phyloP scores from a whole-genome alignment of 2,113 vertebrate species.

The Grus americana region DNA sequence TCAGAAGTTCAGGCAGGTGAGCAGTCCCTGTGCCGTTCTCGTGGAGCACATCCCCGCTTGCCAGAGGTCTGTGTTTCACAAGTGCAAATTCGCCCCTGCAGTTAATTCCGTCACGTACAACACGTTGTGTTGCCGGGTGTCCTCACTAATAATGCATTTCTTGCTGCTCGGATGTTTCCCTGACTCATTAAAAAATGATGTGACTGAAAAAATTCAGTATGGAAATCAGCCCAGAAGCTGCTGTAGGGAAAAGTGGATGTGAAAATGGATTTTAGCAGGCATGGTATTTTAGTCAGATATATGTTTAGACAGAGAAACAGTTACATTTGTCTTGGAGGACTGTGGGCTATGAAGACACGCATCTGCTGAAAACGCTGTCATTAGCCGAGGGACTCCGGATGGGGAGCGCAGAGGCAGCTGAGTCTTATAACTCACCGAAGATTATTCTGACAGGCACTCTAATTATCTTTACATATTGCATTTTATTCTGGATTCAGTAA shows the following conservation, averaged over 20 bases:
- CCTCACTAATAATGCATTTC: neutral
- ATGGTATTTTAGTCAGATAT: neutral
- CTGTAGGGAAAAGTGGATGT: neutral
- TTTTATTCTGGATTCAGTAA: conserved; percentile 20
- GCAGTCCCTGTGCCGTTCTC: neutral
- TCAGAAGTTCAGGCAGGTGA: conserved; percentile 91
- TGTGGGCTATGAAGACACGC: neutral
- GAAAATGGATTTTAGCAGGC: conserved; percentile 12
- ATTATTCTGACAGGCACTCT: conserved; percentile 50
- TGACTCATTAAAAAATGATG: neutral
- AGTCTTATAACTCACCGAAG: conserved; percentile 29
- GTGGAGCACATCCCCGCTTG: rapidly evolving
- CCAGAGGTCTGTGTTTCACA: rapidly evolving
- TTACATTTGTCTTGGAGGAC: neutral
- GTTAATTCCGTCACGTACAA: neutral
- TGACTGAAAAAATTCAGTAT: neutral
- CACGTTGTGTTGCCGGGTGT: neutral
- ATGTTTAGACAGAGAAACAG: neutral
- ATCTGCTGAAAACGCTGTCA: conserved; percentile 33
- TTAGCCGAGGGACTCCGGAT: conserved; percentile 20
- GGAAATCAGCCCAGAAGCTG: conserved; percentile 6
- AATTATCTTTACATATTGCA: conserved; percentile 23
- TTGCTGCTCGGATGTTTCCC: neutral
- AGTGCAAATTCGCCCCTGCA: rapidly evolving
- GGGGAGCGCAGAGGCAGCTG: neutral